Conservation (phyloP, 2,888 invertebrate genomes). For the Drosophila mimetica region DNA sequence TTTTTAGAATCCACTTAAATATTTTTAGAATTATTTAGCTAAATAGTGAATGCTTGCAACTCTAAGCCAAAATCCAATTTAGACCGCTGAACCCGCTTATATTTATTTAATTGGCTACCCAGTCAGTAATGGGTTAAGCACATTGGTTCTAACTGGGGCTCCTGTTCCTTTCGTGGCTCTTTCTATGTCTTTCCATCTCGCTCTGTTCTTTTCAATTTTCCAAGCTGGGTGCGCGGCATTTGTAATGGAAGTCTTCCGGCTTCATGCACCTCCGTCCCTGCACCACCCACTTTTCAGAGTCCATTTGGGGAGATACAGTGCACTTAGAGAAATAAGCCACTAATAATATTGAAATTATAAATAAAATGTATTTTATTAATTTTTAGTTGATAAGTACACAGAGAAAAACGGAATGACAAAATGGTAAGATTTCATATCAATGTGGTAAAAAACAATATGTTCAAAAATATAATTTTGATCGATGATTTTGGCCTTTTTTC, state of each 20-base stretch:
- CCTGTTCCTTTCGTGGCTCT: constrained; percentile 4
- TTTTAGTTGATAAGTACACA: no score
- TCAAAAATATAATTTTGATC: no score
- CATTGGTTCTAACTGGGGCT: background rate
- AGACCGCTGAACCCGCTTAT: background rate
- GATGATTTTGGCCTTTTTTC: no score
- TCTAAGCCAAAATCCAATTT: background rate
- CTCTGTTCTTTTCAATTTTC: constrained; percentile 26
- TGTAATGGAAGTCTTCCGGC: constrained; percentile 41
- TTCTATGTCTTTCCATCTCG: background rate
- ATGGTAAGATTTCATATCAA: no score
- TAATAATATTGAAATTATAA: no score
- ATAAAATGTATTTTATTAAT: no score
- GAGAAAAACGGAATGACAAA: no score
- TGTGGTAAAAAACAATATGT: no score
- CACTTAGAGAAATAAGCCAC: constrained; percentile 1
- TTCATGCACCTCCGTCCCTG: constrained; percentile 21
- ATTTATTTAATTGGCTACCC: constrained; percentile 1
- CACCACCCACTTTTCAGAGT: constrained; percentile 8
- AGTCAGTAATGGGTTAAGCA: constrained; percentile 8
- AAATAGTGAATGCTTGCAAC: background rate
- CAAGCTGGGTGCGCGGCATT: constrained; percentile 13
- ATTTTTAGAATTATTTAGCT: background rate
- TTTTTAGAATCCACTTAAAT: no score
- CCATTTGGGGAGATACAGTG: constrained; percentile 10